Conservation (phyloP, 2,888 invertebrate genomes). For the Meliscaeva auricollis region DNA sequence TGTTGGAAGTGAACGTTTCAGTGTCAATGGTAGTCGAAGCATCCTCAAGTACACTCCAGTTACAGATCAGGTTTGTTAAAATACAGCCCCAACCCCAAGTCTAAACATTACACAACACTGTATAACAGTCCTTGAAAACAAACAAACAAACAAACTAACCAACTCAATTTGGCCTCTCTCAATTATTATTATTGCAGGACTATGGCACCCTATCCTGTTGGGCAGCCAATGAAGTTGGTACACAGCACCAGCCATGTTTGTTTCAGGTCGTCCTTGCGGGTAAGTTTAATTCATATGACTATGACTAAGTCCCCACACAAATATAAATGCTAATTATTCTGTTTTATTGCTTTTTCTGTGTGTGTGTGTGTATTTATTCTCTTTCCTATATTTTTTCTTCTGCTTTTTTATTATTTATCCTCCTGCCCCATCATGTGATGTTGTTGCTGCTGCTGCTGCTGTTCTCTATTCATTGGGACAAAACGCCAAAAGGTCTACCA, state of each 20-base stretch:
- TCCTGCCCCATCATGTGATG: slow-evolving; percentile 72
- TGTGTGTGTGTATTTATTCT: slow-evolving; percentile 4
- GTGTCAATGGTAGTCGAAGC: slow-evolving; percentile 91
- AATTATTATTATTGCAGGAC: slow-evolving; percentile 84
- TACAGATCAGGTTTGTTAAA: slow-evolving; percentile 84
- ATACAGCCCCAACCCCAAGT: neutral
- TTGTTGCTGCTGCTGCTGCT: too few species aligned
- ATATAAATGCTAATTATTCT: slow-evolving; percentile 53
- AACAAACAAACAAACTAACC: neutral
- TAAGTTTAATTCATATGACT: slow-evolving; percentile 83
- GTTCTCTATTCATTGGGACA: slow-evolving; percentile 24
- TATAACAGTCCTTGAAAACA: neutral
- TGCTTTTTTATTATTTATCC: slow-evolving; percentile 10
- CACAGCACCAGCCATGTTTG: slow-evolving; percentile 92
- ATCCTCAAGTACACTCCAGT: slow-evolving; percentile 88
- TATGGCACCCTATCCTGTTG: slow-evolving; percentile 95
- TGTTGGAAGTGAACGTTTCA: slow-evolving; percentile 91
- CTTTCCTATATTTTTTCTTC: slow-evolving; percentile 23
- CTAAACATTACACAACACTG: neutral
- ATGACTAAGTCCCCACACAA: slow-evolving; percentile 55
- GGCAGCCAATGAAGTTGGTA: slow-evolving; percentile 93
- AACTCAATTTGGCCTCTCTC: slow-evolving; percentile 8
- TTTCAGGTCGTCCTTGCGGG: slow-evolving; percentile 96
- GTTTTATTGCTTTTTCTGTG: slow-evolving; percentile 40
- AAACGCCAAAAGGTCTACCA: slow-evolving; percentile 88